A percentile compares a stretch with the other conserved stretches of the same genome.
Conservation (phyloP, 2,888 invertebrate species). For the Dichetophora obliterata region DNA sequence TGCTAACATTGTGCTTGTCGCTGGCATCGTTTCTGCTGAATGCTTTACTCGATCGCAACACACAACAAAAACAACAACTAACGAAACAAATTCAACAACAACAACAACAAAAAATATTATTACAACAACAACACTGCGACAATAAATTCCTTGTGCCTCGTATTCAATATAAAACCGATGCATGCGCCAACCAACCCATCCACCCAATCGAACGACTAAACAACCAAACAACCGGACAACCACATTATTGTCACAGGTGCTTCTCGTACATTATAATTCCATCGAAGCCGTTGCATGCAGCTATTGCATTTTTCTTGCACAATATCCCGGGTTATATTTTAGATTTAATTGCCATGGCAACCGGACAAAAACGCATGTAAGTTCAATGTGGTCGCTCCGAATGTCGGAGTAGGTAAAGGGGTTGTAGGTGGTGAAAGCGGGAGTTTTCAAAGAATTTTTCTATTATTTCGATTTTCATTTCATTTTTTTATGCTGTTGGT, state of each 20-base stretch:
- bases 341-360: constrained; percentile 69
- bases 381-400: constrained; percentile 45
- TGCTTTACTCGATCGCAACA: constrained; percentile 27
- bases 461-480: neutral
- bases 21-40: neutral
- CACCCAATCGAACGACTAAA: constrained; percentile 34
- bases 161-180: neutral
- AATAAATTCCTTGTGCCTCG: neutral
- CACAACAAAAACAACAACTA: constrained; percentile 43
- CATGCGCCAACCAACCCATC: neutral
- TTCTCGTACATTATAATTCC: constrained; percentile 70
- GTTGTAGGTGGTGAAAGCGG: neutral
- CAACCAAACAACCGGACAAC: constrained; percentile 40
- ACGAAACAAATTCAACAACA: constrained; percentile 4
- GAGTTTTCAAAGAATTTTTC: neutral
- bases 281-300: constrained; percentile 68
- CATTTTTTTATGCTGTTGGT: neutral
- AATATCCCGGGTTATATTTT: constrained; percentile 70
- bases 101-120: constrained; percentile 21
- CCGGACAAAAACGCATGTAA: constrained; percentile 70
- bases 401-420: no score
- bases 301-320: constrained; percentile 68
- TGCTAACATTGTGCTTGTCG: neutral
- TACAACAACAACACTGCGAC: constrained; percentile 11
- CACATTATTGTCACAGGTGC: constrained; percentile 68